A percentile compares a stretch with the other conserved stretches of the same genome.
phyloP scores from a whole-genome alignment of 2,113 vertebrate genomes.

The Phalacrocorax aristotelis region DNA sequence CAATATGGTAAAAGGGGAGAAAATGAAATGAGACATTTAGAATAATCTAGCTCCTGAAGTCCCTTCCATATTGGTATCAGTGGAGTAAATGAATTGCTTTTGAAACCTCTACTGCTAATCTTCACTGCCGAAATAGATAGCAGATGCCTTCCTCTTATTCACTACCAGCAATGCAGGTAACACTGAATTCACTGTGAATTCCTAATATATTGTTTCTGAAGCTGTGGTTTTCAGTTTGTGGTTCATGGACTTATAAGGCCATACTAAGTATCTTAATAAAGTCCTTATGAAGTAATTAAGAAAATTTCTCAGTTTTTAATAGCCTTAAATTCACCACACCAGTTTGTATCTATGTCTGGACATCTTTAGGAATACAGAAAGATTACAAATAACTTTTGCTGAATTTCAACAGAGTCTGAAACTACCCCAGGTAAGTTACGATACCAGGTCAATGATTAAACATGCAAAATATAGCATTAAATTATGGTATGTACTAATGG shows the following conservation, averaged over 20 bases:
- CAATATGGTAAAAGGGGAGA: background rate
- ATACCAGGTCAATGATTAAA: background rate
- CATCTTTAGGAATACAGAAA: background rate
- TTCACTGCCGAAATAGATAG: background rate
- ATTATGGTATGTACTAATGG: background rate
- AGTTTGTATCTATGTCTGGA: background rate
- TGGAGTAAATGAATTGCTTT: background rate
- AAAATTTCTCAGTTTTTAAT: background rate
- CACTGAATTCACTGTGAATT: background rate
- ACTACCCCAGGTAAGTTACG: background rate
- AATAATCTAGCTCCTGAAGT: background rate
- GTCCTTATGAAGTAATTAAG: background rate
- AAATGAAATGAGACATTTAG: background rate
- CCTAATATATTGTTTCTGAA: background rate
- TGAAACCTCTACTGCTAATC: background rate
- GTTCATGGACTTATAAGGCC: background rate
- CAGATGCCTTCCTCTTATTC: background rate
- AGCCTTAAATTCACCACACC: background rate
- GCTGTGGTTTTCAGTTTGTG: background rate
- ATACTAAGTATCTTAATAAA: background rate
- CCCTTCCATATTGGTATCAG: background rate
- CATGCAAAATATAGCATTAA: background rate
- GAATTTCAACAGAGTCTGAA: background rate
- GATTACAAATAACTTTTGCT: background rate
- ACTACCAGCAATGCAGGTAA: background rate